Evolutionary conservation across 2,888 invertebrate species (phyloP), one percentile per base, ranked within the genome.

Genomic region (Xestia sexstrigata): DNA sequence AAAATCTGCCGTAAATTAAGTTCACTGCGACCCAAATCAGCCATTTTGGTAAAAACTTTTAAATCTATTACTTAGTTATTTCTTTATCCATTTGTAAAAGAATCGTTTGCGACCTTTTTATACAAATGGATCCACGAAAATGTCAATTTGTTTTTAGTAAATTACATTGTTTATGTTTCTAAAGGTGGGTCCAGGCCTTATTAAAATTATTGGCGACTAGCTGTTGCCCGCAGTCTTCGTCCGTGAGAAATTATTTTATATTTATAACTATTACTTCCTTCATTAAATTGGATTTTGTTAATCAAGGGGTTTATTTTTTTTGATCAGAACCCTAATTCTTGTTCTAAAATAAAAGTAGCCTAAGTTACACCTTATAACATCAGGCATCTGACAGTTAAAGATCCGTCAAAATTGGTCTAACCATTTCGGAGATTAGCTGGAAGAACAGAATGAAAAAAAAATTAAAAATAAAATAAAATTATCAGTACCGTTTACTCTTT

Each of bases 41-140:
- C 30, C 65, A 58, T 70, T 77, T 71, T 72, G 69, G 58, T n/a
- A 8, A 13, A 39, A 83, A 83, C 70, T 85, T 83, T 83, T 81
- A 52, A 81, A 85, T 77, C 39, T 74, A 77, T 74, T 76, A 76
- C 81, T 62, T 76, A 5, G 42, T 65, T 42, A 65, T 65, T 84
- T 66, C 74, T 73, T 73, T 68, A 68, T 70, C 60, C 63, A 65
- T 81, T 83, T 55, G 39, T 23, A 23, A 73, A 60, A 17, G 23
- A 74, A 52, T 35, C 63, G 58, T 67, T 65, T 58, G 23, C 8
- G 35, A 58, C 49, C 62, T 70, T 70, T 73, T 67, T 68, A 15
- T 26, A 69, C 30, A 58, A 79, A 75, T 72, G 23, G n/a, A 5
- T 72, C 9, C 15, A 30, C 15, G 23, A 49, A 58, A 82, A 55